Evolutionary conservation across 1,140 invertebrate genomes (phyloP), one percentile per base, ranked within the genome.

Genomic region (Semibalanus balanoides): DNA sequence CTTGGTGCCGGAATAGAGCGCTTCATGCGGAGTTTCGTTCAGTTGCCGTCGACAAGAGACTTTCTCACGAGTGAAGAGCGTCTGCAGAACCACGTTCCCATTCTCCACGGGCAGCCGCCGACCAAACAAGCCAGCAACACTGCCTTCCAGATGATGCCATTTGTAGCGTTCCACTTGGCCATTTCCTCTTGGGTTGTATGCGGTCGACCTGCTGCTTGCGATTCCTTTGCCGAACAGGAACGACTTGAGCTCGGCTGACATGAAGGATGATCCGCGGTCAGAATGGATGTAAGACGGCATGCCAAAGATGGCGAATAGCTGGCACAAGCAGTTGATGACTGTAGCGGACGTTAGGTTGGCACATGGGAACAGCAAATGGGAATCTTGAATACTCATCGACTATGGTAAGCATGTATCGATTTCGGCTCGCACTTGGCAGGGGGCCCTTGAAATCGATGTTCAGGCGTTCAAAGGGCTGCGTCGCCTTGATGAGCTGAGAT

Each of bases 331-430:
- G 31, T n/a, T 27, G 27, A 31, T 19, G 27, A 75, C 75, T 11
- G 43, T 75, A 27, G 19, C 27, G n/a, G 75, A 73, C 27, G 35
- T 25, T 27, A 75, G 25, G 3, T 64, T 71, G 19, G 27, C 25
- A 74, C 75, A 74, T 7, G 27, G 64, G n/a, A 70, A 27, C 75
- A 74, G 28, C 75, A 74, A 75, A 75, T 28, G 75, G 75, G 75
- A 75, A 74, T 22, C 35, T 40, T n/a, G 75, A 75, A 74, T 75
- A 75, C 64, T 75, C 31, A 28, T 75, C 75, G 3, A 74, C 75
- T 5, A 31, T 31, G 27, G 28, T 22, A 5, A 75, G 31, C 25
- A 51, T 27, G 31, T 74, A n/a, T n/a, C n/a, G n/a, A n/a, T n/a
- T n/a, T n/a, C n/a, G n/a, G n/a, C n/a, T n/a, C n/a, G n/a, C n/a